Base-by-base conservation (phyloP, 2,797 vertebrate genomes). In the Knipowitschia caucasica region DNA sequence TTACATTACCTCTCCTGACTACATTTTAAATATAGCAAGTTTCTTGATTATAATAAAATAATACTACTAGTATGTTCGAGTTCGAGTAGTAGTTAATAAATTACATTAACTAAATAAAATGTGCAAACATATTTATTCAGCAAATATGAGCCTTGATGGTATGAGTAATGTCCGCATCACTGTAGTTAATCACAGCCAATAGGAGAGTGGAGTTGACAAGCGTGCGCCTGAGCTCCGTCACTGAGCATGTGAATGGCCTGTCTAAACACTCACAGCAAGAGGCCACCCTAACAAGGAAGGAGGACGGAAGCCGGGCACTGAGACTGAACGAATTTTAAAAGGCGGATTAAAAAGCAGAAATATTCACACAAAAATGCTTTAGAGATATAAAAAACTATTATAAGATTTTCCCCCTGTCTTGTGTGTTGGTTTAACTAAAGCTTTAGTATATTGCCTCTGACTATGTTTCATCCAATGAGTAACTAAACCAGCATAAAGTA, bases 401-500 rank as follows among this genome's bases (percentile, higher is more conserved):
- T 57, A 73, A 46, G 2, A 60, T 55, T 70, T 58, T 72, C 67
- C 72, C 52, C 31, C 50, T 21, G 51, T 30, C 57, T 53, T 66
- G 64, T 66, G 60, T 73, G 56, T 66, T 71, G 69, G 50, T 47
- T 39, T 27, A 24, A 36, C 58, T 24, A 53, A 68, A 69, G 39
- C 58, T 11, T 54, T 59, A 24, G 57, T 56, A 53, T 60, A 50
- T 58, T 42, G 27, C 53, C 62, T 57, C 59, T 56, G 62, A 30
- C 69, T 70, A 51, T 56, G 66, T 81, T 83, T 77, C 50, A 66
- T 70, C 78, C 83, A 56, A 73, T 68, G 78, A 83, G 73, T 65
- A 71, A 81, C 71, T 69, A 83, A 83, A 82, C 72, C 73, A 45
- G 73, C 71, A 71, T 85, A 83, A 86, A 84, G 74, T 85, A 80